phyloP scores from a whole-genome alignment of 2,113 vertebrate genomes.

The Aldabrachelys gigantea region DNA sequence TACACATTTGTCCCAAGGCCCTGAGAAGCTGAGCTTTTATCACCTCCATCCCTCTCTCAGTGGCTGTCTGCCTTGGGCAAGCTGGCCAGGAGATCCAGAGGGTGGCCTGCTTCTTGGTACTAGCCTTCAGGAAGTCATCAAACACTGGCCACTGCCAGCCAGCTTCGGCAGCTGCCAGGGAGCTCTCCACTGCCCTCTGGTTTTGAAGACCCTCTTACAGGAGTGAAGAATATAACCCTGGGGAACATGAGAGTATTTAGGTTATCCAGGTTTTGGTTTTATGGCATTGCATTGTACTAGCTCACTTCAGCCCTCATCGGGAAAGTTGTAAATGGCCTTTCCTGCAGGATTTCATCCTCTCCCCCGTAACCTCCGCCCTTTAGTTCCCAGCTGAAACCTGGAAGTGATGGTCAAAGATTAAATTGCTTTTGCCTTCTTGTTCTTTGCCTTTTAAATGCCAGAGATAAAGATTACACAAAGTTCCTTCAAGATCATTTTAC shows the following conservation, averaged over 20 bases:
- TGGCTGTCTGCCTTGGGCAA: neutral
- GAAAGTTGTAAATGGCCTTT: neutral
- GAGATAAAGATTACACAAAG: neutral
- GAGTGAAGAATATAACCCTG: neutral
- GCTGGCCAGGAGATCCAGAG: neutral
- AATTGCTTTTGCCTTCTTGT: neutral
- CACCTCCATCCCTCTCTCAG: neutral
- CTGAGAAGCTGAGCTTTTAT: neutral
- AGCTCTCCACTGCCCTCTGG: neutral
- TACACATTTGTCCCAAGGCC: neutral
- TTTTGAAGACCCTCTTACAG: neutral
- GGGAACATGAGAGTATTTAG: fast-evolving
- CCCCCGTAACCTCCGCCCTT: neutral
- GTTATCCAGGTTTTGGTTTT: neutral
- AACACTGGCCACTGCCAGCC: neutral
- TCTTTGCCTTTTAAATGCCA: neutral
- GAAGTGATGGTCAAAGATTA: neutral
- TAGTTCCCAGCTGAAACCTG: neutral
- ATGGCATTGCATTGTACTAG: neutral
- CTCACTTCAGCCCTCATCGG: neutral
- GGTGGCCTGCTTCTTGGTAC: neutral
- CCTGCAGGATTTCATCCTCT: neutral
- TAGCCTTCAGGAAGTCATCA: neutral
- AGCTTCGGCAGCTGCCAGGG: neutral
- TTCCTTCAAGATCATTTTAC: neutral